Conservation (phyloP, 2,797 vertebrate species). For the Lepilemur ruficaudatus region DNA sequence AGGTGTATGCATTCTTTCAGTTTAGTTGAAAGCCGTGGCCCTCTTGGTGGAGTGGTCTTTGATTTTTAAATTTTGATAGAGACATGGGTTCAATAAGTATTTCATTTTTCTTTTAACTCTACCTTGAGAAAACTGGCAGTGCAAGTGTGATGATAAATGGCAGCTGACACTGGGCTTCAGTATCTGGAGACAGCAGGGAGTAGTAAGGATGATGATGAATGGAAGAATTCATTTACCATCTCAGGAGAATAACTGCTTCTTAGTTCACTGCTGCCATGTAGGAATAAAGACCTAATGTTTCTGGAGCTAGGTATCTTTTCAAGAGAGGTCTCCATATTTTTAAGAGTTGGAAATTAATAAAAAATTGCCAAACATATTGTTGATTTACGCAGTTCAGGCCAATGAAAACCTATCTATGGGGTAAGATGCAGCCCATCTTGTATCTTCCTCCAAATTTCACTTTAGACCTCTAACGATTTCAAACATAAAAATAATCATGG, state of each 20-base stretch:
- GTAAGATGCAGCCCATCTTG: background rate
- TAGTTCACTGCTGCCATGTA: background rate
- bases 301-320: background rate
- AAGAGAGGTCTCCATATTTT: background rate
- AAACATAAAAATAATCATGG: background rate
- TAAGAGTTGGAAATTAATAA: background rate
- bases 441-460: background rate
- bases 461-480: background rate
- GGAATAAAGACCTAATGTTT: background rate
- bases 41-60: background rate
- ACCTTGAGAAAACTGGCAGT: slow-evolving; percentile 26
- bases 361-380: background rate
- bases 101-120: slow-evolving; percentile 50
- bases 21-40: background rate
- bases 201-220: background rate
- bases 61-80: slow-evolving; percentile 39
- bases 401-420: background rate
- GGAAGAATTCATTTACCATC: background rate
- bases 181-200: background rate
- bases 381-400: background rate
- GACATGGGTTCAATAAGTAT: background rate
- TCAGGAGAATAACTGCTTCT: background rate
- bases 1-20: background rate
- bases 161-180: slow-evolving; percentile 1
- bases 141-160: background rate